Base-by-base conservation (phyloP, 2,888 invertebrate genomes). In the Hydriomena furcata region DNA sequence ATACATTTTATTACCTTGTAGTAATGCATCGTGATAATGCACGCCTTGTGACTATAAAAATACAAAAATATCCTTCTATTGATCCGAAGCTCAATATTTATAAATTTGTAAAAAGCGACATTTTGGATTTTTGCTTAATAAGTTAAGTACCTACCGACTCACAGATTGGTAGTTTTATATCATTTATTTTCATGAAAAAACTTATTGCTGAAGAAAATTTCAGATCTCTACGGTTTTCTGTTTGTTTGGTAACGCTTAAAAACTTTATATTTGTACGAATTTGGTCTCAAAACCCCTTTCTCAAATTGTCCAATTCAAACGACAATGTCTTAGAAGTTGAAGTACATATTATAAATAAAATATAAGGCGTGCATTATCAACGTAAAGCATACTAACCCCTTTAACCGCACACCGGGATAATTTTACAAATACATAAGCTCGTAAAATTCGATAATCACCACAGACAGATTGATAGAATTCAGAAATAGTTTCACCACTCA, bases 391-490 rank as follows among this genome's bases (percentile, higher is more conserved):
- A 54, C 51, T 62, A 53, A 58, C 41, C 51, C 46, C 42, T 58
- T 74, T 65, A 73, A 79, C 80, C 4, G 80, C 73, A 76, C 84
- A 82, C 82, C 82, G 85, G 84, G 81, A 82, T 47, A 81, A 82
- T 82, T 84, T 84, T 90, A 59, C 61, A 59, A 58, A 59, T 61
- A 61, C 59, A 59, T 61, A 90, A 90, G 89, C 89, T 90, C 89
- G 76, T 89, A 84, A 84, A 87, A 87, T 89, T 89, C 88, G 89
- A 86, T 89, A 85, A 82, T 82, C 81, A 88, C 88, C 87, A 85
- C 86, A 87, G 85, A 88, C 76, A 85, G 74, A 78, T 81, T 82
- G 84, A 76, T 80, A 77, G 63, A 67, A 68, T 61, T 62, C 69
- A 45, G 41, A 38, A 41, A 21, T 34, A n/a, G 46, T 46, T 55